phyloP scores from a whole-genome alignment of 2,888 invertebrate genomes.

The Steinernema scapterisci region DNA sequence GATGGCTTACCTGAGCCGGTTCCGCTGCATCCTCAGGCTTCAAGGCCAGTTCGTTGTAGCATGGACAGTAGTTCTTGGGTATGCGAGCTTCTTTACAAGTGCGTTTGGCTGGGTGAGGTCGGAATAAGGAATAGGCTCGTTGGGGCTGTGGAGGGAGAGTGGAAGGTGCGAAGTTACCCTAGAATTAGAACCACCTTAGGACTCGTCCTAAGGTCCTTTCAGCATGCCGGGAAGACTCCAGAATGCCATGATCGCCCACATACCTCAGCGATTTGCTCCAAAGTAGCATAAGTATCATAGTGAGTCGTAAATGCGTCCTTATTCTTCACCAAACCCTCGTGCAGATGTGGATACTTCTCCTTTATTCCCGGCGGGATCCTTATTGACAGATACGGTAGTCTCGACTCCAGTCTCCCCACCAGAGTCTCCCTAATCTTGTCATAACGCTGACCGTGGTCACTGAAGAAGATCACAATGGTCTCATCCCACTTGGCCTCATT shows the following conservation, averaged over 20 bases:
- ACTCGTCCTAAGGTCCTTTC: no score
- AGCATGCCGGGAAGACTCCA: no score
- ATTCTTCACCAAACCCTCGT: constrained; percentile 63
- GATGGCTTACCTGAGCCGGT: no score
- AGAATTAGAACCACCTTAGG: no score
- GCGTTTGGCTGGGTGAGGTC: constrained; percentile 42
- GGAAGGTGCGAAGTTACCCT: no score
- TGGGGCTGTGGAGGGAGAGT: background rate
- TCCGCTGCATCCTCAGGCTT: constrained; percentile 41
- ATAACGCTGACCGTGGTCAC: constrained; percentile 70
- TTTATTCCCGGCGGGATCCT: constrained; percentile 66
- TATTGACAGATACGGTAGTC: constrained; percentile 68
- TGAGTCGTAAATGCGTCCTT: constrained; percentile 68
- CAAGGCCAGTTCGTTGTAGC: constrained; percentile 49
- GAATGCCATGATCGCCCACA: background rate
- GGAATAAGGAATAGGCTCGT: constrained; percentile 44
- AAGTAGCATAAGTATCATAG: constrained; percentile 68
- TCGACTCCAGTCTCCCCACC: constrained; percentile 69
- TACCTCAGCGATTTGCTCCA: constrained; percentile 45
- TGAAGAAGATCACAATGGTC: constrained; percentile 57
- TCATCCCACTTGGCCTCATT: constrained; percentile 43
- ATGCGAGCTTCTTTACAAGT: constrained; percentile 50
- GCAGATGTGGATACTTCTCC: constrained; percentile 61
- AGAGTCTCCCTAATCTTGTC: constrained; percentile 68
- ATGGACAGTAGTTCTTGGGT: constrained; percentile 55